Evolutionary conservation across 2,888 invertebrate genomes (phyloP).

Genomic region (Cynaeus angustus): DNA sequence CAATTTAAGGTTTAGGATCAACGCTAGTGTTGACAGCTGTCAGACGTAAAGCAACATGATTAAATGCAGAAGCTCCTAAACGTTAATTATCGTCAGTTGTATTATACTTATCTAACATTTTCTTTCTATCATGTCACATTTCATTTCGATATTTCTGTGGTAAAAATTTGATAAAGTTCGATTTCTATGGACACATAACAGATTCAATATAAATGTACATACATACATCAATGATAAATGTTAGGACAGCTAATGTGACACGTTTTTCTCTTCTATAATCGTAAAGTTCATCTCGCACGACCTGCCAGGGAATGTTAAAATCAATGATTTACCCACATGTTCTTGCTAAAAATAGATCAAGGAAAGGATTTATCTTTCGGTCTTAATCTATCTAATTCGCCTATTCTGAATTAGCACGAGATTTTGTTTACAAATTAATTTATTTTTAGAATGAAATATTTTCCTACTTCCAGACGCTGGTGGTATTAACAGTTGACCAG

Average conservation of each 20-base stretch:
- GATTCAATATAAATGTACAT: constrained; percentile 35
- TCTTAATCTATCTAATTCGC: not conserved
- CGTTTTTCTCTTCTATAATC: constrained; percentile 28
- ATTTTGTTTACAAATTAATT: no score
- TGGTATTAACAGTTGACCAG: no score
- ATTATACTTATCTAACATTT: no score
- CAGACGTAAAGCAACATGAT: no score
- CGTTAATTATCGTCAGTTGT: no score
- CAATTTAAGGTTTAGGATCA: no score
- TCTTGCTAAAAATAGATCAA: constrained; percentile 39
- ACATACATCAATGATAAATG: constrained; percentile 42
- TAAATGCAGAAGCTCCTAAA: no score
- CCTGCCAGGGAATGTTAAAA: constrained; percentile 43
- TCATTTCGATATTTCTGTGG: constrained; percentile 12
- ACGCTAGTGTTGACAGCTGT: no score
- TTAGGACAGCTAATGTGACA: constrained; percentile 31
- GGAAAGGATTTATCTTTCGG: constrained; percentile 34
- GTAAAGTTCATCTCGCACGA: constrained; percentile 41
- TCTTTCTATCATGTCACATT: constrained; percentile 13
- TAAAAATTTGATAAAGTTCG: constrained; percentile 39
- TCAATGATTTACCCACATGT: constrained; percentile 45
- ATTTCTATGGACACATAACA: constrained; percentile 34
- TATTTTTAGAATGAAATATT: no score
- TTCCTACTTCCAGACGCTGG: no score
- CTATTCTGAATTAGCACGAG: no score